Evolutionary conservation across 2,797 vertebrate genomes (phyloP).

Genomic region (Kryptolebias ocellatus): DNA sequence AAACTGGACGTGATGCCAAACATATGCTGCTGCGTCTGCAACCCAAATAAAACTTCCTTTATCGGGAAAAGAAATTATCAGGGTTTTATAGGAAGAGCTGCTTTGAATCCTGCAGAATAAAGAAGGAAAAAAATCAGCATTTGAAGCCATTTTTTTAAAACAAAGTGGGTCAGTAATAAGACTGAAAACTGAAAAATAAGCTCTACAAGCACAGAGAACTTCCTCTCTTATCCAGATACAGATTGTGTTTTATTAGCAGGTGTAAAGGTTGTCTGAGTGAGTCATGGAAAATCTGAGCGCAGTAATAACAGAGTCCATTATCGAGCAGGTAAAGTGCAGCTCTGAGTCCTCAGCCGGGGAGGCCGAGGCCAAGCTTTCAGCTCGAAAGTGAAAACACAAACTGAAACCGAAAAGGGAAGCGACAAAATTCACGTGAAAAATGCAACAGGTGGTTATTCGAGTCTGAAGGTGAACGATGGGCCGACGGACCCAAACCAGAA

Average conservation of each 20-base stretch:
- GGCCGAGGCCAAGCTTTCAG: neutral
- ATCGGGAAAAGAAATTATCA: no score
- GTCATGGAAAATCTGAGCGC: slow-evolving; percentile 60
- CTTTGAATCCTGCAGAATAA: neutral
- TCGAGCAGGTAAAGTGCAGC: slow-evolving; percentile 28
- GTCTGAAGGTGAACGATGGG: no score
- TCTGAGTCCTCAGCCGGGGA: neutral
- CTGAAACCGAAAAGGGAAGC: no score
- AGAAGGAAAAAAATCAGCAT: neutral
- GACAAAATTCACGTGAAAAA: no score
- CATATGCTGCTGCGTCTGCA: neutral
- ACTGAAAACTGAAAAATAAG: no score
- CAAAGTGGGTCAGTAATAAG: no score
- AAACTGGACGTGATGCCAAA: neutral
- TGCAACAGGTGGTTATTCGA: no score
- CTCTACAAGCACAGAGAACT: neutral
- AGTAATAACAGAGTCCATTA: slow-evolving; percentile 42
- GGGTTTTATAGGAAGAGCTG: no score
- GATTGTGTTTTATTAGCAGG: slow-evolving; percentile 59
- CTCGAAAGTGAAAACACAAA: neutral
- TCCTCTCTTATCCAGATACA: slow-evolving; percentile 22
- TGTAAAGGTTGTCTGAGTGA: slow-evolving; percentile 54
- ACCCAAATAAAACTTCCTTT: no score
- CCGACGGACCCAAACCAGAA: no score
- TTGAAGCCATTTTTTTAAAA: neutral